Evolutionary conservation across 1,140 invertebrate species (phyloP).

Genomic region (Antheraea pernyi): DNA sequence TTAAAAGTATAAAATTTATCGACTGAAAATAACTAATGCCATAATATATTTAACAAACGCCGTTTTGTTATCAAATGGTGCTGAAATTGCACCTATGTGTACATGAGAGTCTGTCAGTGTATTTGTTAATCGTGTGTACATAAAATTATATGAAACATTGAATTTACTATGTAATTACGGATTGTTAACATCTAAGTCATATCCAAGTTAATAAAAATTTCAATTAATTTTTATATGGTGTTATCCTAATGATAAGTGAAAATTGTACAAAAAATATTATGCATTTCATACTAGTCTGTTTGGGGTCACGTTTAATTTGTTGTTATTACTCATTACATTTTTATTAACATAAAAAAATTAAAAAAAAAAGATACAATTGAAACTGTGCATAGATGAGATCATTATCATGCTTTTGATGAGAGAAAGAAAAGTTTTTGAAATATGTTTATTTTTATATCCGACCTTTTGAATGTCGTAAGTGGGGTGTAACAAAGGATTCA

Average conservation of each 20-base stretch:
- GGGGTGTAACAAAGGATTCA: constrained; percentile 33
- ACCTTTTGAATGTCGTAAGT: constrained; percentile 66
- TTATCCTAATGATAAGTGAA: constrained; percentile 74
- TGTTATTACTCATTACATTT: constrained; percentile 24
- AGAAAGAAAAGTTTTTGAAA: constrained; percentile 47
- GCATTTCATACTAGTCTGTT: constrained; percentile 76
- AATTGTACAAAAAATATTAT: constrained; percentile 74
- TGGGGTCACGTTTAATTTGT: constrained; percentile 58
- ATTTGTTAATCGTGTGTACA: constrained; percentile 15
- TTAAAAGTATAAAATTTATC: background rate
- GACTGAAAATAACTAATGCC: constrained; percentile 8
- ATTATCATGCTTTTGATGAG: constrained; percentile 45
- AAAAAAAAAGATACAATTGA: constrained; percentile 16
- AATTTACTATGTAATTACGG: constrained; percentile 22
- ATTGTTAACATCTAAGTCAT: constrained; percentile 70
- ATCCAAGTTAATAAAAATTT: constrained; percentile 68
- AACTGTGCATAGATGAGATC: constrained; percentile 38
- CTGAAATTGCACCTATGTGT: background rate
- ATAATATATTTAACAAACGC: constrained; percentile 1
- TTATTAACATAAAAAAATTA: background rate
- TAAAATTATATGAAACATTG: constrained; percentile 25
- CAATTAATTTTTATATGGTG: constrained; percentile 65
- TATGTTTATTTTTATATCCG: constrained; percentile 72
- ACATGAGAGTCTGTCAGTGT: background rate
- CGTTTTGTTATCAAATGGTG: background rate